Conservation (phyloP, 2,113 vertebrate genomes). For the Egretta garzetta region DNA sequence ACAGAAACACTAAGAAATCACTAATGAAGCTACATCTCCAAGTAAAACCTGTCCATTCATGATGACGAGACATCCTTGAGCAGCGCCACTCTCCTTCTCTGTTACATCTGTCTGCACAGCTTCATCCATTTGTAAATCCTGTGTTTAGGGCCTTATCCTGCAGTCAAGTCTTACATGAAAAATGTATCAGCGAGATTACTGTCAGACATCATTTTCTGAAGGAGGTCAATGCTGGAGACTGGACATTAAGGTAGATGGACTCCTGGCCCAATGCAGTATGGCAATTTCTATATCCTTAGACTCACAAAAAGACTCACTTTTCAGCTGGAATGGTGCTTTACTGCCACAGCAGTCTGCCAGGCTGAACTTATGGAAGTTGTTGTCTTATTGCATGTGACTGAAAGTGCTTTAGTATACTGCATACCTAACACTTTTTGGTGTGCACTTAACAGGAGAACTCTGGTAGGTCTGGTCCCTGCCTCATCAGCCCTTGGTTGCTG, state of each 20-base stretch:
- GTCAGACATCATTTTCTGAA: slow-evolving; percentile 23
- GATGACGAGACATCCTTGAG: neutral
- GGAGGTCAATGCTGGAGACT: neutral
- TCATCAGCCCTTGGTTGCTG: neutral
- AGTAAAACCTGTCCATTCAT: neutral
- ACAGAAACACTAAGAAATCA: neutral
- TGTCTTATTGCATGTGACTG: neutral
- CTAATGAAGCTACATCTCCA: neutral
- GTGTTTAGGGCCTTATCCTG: neutral
- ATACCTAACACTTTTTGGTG: neutral
- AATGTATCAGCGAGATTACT: slow-evolving; percentile 21
- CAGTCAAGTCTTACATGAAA: slow-evolving; percentile 1
- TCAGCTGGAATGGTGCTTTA: neutral
- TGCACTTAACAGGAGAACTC: neutral
- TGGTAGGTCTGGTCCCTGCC: neutral
- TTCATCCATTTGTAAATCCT: neutral
- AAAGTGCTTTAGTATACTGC: neutral
- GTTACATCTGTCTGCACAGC: neutral
- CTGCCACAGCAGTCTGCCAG: neutral
- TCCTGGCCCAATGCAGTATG: neutral
- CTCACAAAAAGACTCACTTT: neutral
- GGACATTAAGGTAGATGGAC: slow-evolving; percentile 15
- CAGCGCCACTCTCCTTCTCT: neutral
- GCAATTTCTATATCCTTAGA: slow-evolving; percentile 13
- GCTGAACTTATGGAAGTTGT: neutral